Percentiles rank a stretch among this genome's conserved stretches.
Conservation (phyloP, 1,140 invertebrate species). For the Drosophila burlai region DNA sequence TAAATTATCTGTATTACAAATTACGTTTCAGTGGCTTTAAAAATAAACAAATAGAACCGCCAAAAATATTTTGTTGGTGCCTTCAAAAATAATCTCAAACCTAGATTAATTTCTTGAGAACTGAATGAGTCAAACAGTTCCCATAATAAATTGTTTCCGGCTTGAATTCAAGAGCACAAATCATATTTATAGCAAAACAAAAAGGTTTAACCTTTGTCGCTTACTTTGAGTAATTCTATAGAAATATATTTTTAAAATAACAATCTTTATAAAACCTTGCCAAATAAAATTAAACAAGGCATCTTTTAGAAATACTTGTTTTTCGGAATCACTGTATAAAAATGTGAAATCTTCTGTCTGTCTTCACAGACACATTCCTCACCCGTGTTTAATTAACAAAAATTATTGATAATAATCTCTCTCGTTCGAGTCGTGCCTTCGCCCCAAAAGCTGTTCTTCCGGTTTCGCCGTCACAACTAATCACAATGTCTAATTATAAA, state of each 20-base stretch:
- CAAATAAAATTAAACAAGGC: background rate
- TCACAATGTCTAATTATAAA: slow-evolving; percentile 52
- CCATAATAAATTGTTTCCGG: background rate
- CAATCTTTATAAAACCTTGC: background rate
- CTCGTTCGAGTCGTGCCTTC: background rate
- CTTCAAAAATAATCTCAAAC: background rate
- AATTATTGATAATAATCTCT: slow-evolving; percentile 35
- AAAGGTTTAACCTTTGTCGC: background rate
- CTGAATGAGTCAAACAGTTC: background rate
- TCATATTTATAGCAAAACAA: background rate
- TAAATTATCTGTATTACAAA: background rate
- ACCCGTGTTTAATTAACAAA: slow-evolving; percentile 23
- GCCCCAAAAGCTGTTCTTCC: slow-evolving; percentile 35
- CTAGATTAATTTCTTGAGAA: background rate
- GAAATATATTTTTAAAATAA: background rate
- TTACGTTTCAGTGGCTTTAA: background rate
- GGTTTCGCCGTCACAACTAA: slow-evolving; percentile 34
- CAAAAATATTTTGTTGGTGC: background rate
- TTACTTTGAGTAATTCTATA: too few relatives aligned
- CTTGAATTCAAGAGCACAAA: background rate
- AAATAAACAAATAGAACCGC: background rate
- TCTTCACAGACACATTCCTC: slow-evolving; percentile 12
- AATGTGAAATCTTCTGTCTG: background rate
- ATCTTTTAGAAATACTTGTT: slow-evolving; percentile 2
- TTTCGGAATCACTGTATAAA: background rate